Percentiles rank a stretch among this genome's conserved stretches.
These are phyloP conservation scores for Ginglymostoma cirratum DNA, from an alignment of 2,113 vertebrate genomes.

Conservation along the genomic window DNA sequence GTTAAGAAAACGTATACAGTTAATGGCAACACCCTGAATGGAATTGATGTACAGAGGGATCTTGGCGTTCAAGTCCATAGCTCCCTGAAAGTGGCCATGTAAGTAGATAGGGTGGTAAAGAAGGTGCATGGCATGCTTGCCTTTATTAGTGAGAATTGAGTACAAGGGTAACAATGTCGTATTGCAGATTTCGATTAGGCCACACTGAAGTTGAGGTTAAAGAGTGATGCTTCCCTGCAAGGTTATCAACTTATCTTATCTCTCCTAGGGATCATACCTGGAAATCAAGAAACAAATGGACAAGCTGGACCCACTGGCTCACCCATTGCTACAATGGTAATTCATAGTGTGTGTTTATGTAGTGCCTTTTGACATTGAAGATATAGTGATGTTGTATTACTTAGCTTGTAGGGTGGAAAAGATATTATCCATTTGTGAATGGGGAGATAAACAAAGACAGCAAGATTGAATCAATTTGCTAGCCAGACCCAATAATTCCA, in stretches of 20 bases:
- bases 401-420: no score
- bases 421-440: neutral
- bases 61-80: no score
- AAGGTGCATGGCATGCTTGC: no score
- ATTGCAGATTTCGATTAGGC: no score
- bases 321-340: conserved; percentile 91
- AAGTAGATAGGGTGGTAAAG: no score
- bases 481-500: neutral
- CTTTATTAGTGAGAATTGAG: no score
- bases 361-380: neutral
- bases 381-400: neutral
- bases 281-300: conserved; percentile 99
- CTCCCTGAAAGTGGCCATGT: no score
- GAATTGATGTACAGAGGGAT: no score
- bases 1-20: no score
- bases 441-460: neutral
- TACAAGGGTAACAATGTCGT: no score
- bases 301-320: conserved; percentile 89
- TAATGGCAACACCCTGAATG: no score
- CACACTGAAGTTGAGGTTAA: neutral
- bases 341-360: neutral
- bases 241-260: conserved; percentile 30
- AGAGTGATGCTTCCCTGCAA: neutral
- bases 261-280: conserved; percentile 83
- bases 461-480: neutral